These are phyloP conservation scores for Drosophila mimica DNA, from an alignment of 2,888 invertebrate genomes.

Conservation along the genomic window DNA sequence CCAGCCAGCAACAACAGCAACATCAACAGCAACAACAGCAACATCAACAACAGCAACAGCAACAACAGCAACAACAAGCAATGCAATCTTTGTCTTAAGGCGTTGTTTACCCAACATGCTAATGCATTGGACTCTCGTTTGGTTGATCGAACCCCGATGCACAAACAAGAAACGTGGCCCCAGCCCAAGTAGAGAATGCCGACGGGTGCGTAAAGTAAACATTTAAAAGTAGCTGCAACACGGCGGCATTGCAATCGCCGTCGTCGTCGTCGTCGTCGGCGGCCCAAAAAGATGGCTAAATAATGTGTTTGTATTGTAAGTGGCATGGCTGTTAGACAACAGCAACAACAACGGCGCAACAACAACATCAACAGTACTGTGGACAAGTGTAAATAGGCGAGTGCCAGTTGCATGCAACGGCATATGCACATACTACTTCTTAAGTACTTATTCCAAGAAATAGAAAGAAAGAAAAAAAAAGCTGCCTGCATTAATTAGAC, in stretches of 20 bases:
- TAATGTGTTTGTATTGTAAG: conserved; percentile 80
- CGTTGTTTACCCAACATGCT: conserved; percentile 76
- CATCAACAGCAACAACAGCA: conserved; percentile 15
- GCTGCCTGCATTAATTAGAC: conserved; percentile 76
- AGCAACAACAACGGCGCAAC: conserved; percentile 13
- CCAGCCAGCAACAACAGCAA: conserved; percentile 21
- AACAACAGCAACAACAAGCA: conserved; percentile 3
- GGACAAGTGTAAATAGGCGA: conserved; percentile 69
- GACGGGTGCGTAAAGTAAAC: conserved; percentile 83
- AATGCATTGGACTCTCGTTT: conserved; percentile 69
- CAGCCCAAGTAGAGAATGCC: conserved; percentile 64
- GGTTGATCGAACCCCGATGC: conserved; percentile 57
- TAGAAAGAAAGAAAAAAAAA: conserved; percentile 15
- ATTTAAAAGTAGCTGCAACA: conserved; percentile 61
- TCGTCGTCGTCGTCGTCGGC: conserved; percentile 37
- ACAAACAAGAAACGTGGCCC: conserved; percentile 51
- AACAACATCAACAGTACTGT: conserved; percentile 34
- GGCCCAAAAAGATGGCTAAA: conserved; percentile 80
- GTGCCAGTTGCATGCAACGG: conserved; percentile 34
- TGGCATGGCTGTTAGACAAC: conserved; percentile 67
- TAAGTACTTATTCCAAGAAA: conserved; percentile 40
- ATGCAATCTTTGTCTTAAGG: conserved; percentile 72
- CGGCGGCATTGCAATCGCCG: conserved; percentile 24
- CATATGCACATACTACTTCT: conserved; percentile 18
- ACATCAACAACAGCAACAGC: not conserved